These are phyloP conservation scores for Ptychadena robeensis DNA, from an alignment of 2,797 vertebrate species.

Conservation along the genomic window DNA sequence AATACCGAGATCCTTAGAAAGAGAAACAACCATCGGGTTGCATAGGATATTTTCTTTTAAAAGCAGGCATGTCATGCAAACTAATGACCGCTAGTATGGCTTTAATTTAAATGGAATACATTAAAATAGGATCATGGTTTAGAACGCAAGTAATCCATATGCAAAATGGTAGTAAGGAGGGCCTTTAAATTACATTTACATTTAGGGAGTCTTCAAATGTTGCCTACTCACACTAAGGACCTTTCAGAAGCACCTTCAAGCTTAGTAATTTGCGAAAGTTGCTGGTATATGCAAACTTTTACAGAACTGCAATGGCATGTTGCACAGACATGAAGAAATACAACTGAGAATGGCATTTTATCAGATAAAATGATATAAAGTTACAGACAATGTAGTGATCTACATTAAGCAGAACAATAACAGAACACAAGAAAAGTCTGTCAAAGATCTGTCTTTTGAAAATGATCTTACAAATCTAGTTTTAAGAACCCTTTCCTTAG, in stretches of 20 bases:
- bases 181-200: neutral
- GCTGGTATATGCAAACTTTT: neutral
- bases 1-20: neutral
- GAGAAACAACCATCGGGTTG: conserved; percentile 3
- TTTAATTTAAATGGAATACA: conserved; percentile 20
- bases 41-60: neutral
- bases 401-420: neutral
- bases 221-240: neutral
- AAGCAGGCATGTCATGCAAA: neutral
- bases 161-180: neutral
- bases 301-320: neutral
- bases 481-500: neutral
- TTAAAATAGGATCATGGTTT: neutral
- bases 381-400: neutral
- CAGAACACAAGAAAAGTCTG: neutral
- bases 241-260: neutral
- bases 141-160: neutral
- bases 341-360: neutral
- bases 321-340: neutral
- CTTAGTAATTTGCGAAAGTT: neutral
- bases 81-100: neutral
- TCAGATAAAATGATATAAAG: neutral
- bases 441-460: neutral
- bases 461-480: neutral
- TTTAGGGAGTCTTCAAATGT: neutral